phyloP scores from a whole-genome alignment of 1,140 invertebrate species.

The Lepidurus couesii region DNA sequence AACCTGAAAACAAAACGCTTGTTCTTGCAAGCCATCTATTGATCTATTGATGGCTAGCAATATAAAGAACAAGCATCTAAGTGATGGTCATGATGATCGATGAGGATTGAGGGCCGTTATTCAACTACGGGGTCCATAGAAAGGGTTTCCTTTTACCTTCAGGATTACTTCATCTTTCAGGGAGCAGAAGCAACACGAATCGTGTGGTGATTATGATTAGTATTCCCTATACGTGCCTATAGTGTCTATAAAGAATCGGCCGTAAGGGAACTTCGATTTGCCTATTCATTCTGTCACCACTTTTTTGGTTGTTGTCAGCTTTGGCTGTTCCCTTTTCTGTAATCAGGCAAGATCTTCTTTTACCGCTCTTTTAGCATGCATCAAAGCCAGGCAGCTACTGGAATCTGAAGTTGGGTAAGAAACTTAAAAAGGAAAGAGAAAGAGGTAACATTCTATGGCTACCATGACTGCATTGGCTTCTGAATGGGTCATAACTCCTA shows the following conservation, averaged over 20 bases:
- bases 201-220: neutral
- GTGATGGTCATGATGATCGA: neutral
- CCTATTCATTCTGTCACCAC: conserved; percentile 6
- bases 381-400: neutral
- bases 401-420: neutral
- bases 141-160: neutral
- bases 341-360: conserved; percentile 17
- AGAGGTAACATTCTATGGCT: neutral
- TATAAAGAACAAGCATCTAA: neutral
- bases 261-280: neutral
- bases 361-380: neutral
- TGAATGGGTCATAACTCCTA: conserved; percentile 15
- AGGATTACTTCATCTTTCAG: neutral
- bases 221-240: neutral
- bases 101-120: neutral
- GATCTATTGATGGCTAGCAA: too few relatives aligned
- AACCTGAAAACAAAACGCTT: too few relatives aligned
- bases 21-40: too few relatives aligned
- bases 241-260: too few relatives aligned
- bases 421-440: neutral
- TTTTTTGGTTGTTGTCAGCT: neutral
- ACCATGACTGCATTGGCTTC: neutral
- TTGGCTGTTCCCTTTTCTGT: neutral
- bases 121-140: neutral
- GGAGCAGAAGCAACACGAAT: neutral